Base-by-base conservation (phyloP, 1,140 invertebrate species). In the Macrocentrus cingulum region DNA sequence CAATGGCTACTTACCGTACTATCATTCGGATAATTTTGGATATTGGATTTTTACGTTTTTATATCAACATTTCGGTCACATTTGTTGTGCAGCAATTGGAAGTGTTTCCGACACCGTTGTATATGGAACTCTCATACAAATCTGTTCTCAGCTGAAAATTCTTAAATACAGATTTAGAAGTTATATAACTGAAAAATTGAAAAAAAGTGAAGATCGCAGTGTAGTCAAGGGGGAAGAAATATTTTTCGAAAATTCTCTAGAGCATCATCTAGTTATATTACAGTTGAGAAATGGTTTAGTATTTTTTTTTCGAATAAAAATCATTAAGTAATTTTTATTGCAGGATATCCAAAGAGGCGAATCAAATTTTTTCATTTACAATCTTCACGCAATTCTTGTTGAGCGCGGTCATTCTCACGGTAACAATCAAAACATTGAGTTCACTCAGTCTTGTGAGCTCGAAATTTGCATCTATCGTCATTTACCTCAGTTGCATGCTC, bases 1-100 rank as follows among this genome's bases (percentile, higher is more conserved):
- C 34, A 63, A 56, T 4, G 64, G 57, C 0, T 72, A 68, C 63
- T 13, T 66, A 16, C 67, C 68, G 1, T 73, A 60, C 18, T 44
- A 66, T 36, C 46, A 58, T n/a, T 49, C 32, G 7, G 3, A 48
- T 4, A 3, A 23, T 5, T 5, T 13, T 1, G 39, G 61, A 3
- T 72, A 53, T 56, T 65, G 63, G 51, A 1, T 66, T 0, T n/a
- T n/a, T n/a, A 48, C 50, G 1, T 72, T 67, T 19, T 11, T 44
- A 11, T 62, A 66, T 50, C 71, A 73, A 36, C 25, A 64, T 0
- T 20, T 63, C 2, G 39, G 57, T 7, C 34, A 65, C 29, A 45
- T 54, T 0, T 36, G 19, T 0, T 56, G 48, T 1, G 61, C 64
- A 4, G 23, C 62, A 2, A 6, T 71, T 5, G 64, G 65, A 13